These are phyloP conservation scores for Drosophila flavopinicola DNA, from an alignment of 2,888 invertebrate genomes.

Conservation along the genomic window DNA sequence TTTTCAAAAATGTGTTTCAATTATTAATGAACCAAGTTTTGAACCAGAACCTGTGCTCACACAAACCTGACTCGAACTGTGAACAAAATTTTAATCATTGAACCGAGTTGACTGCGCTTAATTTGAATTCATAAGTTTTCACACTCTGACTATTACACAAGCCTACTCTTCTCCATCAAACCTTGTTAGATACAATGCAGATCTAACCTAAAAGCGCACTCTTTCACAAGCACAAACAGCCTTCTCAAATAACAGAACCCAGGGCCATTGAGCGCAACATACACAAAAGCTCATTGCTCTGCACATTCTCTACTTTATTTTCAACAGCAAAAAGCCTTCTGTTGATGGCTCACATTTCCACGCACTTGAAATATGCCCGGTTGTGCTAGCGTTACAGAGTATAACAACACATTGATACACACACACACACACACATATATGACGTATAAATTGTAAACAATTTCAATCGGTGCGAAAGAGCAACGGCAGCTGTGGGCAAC, in stretches of 20 bases:
- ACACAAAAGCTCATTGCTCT: slow-evolving; percentile 7
- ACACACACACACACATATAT: slow-evolving; percentile 1
- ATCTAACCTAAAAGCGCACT: neutral
- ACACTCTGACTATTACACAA: too few species aligned
- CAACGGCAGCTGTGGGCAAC: slow-evolving; percentile 61
- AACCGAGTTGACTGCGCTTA: too few species aligned
- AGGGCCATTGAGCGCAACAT: neutral
- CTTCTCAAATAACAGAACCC: neutral
- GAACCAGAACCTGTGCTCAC: too few species aligned
- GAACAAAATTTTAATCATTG: too few species aligned
- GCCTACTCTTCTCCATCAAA: too few species aligned
- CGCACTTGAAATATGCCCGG: slow-evolving; percentile 16
- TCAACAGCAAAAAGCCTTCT: slow-evolving; percentile 5
- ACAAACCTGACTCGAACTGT: too few species aligned
- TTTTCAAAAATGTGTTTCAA: too few species aligned
- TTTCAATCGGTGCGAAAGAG: slow-evolving; percentile 71
- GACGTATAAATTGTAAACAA: slow-evolving; percentile 62
- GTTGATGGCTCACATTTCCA: slow-evolving; percentile 18
- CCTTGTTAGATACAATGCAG: neutral
- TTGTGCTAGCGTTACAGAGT: slow-evolving; percentile 34
- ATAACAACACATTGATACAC: slow-evolving; percentile 19
- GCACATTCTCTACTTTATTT: slow-evolving; percentile 1
- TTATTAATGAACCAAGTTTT: too few species aligned
- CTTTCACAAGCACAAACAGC: neutral
- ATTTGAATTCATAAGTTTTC: too few species aligned